Evolutionary conservation across 2,797 vertebrate genomes (phyloP).

Genomic region (Acomys russatus): DNA sequence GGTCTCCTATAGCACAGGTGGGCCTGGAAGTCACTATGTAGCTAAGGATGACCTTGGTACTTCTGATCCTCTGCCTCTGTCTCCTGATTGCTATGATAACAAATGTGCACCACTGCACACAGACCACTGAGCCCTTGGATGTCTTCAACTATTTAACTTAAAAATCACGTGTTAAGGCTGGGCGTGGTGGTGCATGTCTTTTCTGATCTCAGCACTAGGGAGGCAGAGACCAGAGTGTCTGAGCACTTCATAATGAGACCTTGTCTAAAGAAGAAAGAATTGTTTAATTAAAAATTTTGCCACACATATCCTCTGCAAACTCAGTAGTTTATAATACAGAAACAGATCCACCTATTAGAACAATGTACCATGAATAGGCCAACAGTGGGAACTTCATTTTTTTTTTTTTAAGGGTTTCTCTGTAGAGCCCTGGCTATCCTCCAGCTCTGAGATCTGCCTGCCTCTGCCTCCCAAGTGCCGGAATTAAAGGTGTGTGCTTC

Average conservation of each 20-base stretch:
- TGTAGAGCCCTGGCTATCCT: background rate
- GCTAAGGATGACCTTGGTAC: too few relatives aligned
- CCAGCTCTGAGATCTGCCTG: background rate
- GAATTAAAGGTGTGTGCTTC: background rate
- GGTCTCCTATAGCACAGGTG: background rate
- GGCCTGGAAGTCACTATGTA: background rate
- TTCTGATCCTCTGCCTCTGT: background rate
- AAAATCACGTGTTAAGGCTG: background rate
- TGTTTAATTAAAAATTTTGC: background rate
- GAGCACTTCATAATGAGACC: background rate
- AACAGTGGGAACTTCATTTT: background rate
- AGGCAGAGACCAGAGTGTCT: background rate
- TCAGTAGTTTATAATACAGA: background rate
- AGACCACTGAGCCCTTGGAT: background rate
- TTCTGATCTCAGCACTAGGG: background rate
- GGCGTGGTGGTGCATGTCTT: background rate
- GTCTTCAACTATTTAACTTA: slow-evolving; percentile 47
- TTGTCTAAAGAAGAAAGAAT: background rate
- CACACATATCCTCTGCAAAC: background rate
- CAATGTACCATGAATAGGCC: background rate
- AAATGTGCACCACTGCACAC: background rate
- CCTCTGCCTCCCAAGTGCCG: background rate
- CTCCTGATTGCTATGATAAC: background rate
- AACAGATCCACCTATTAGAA: background rate
- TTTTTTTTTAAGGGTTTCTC: background rate